These are phyloP conservation scores for Ploceus nigricollis DNA, from an alignment of 2,113 vertebrate genomes.

Conservation along the genomic window DNA sequence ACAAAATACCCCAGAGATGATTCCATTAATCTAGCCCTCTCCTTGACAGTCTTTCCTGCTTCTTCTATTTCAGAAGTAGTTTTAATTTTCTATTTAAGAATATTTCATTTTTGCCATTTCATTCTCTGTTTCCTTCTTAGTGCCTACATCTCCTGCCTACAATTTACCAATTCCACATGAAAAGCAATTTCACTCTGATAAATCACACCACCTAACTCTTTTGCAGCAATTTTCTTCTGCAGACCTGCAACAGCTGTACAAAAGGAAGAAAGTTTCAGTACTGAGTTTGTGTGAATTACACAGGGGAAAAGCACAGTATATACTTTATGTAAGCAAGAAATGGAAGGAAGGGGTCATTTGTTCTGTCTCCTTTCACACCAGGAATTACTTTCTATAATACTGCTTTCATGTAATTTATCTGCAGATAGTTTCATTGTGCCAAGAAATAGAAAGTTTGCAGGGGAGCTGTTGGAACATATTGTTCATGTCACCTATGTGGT, in stretches of 20 bases:
- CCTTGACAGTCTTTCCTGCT: not conserved
- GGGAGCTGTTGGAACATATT: fast-evolving
- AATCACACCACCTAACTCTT: not conserved
- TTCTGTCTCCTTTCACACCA: not conserved
- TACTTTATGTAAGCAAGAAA: not conserved
- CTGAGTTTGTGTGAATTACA: not conserved
- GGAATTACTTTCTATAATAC: not conserved
- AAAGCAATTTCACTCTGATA: not conserved
- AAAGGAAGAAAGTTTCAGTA: not conserved
- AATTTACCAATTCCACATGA: not conserved
- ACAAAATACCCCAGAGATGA: fast-evolving
- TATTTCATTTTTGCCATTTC: not conserved
- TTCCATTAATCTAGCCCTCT: not conserved
- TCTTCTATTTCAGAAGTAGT: not conserved
- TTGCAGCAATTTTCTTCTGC: not conserved
- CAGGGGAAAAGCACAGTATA: not conserved
- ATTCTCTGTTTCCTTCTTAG: not conserved
- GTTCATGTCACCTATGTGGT: not conserved
- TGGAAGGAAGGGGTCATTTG: not conserved
- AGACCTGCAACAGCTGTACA: not conserved
- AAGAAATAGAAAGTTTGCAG: not conserved
- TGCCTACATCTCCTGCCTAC: not conserved
- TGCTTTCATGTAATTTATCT: not conserved
- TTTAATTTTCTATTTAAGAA: not conserved
- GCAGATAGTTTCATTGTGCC: not conserved